Conservation (phyloP, 2,113 vertebrate genomes). For the Sphyrna mokarran region DNA sequence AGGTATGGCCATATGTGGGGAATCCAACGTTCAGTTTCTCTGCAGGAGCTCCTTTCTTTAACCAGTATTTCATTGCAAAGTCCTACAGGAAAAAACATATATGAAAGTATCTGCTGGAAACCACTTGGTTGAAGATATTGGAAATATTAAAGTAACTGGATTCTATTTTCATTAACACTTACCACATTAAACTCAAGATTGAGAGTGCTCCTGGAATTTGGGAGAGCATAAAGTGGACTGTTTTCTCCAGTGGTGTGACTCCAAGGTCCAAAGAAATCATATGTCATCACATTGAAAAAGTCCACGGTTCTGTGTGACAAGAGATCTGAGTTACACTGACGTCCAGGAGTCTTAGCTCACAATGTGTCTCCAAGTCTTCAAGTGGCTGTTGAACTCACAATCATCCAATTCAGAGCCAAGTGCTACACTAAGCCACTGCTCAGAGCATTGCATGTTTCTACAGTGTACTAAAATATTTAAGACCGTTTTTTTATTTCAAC, state of each 20-base stretch:
- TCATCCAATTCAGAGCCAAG: too few relatives aligned
- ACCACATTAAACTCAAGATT: slow-evolving; percentile 59
- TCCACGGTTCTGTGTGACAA: slow-evolving; percentile 56
- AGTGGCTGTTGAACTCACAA: not conserved
- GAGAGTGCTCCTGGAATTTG: slow-evolving; percentile 47
- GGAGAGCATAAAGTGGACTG: slow-evolving; percentile 62
- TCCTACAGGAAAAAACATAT: slow-evolving; percentile 51
- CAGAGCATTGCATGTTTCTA: too few relatives aligned
- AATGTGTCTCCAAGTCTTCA: not conserved
- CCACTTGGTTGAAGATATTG: not conserved
- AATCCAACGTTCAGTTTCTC: slow-evolving; percentile 72
- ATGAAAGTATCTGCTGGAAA: not conserved
- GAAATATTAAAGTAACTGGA: not conserved
- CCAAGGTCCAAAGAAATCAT: slow-evolving; percentile 66
- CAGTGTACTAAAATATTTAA: too few relatives aligned
- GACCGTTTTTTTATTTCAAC: too few relatives aligned
- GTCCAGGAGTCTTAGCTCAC: not conserved
- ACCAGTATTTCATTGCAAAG: slow-evolving; percentile 69
- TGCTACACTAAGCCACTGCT: too few relatives aligned
- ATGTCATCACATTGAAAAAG: slow-evolving; percentile 67
- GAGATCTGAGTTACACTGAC: not conserved
- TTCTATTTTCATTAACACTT: slow-evolving; percentile 43
- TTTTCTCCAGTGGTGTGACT: slow-evolving; percentile 57
- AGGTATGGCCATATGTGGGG: slow-evolving; percentile 68
- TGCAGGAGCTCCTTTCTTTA: slow-evolving; percentile 57